Percentiles rank a stretch among this genome's conserved stretches.
Evolutionary conservation across 2,888 invertebrate species (phyloP).

Genomic region (Orthosia gracilis): DNA sequence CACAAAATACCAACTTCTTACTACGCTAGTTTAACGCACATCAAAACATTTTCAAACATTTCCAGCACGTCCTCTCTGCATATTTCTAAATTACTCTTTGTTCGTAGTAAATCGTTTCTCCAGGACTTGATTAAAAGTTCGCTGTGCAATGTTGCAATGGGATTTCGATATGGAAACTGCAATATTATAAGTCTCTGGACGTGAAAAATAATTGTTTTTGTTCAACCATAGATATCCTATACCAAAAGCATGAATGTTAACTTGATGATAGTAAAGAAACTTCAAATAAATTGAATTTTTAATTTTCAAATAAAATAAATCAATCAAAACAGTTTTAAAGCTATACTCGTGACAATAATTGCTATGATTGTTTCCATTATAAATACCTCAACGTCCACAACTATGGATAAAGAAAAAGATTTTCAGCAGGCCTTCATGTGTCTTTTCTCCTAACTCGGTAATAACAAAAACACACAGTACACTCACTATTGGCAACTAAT

Average conservation of each 20-base stretch:
- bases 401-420: not conserved
- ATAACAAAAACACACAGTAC: not conserved
- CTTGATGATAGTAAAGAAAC: not conserved
- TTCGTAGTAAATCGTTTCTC: slow-evolving; percentile 86
- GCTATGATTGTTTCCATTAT: not conserved
- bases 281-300: too few species aligned
- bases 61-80: slow-evolving; percentile 41
- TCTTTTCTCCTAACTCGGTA: too few species aligned
- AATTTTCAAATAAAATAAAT: not conserved
- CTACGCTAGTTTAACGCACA: too few species aligned
- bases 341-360: not conserved
- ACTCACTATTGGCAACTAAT: not conserved
- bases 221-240: not conserved
- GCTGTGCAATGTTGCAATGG: slow-evolving; percentile 87
- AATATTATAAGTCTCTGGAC: slow-evolving; percentile 76
- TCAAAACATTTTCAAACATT: not conserved
- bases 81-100: slow-evolving; percentile 73
- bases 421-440: not conserved
- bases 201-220: slow-evolving; percentile 61
- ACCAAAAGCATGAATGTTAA: not conserved
- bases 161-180: slow-evolving; percentile 87
- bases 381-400: not conserved
- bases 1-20: too few species aligned
- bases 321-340: not conserved
- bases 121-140: slow-evolving; percentile 90